Conservation (phyloP, 2,113 vertebrate species). For the Ginglymostoma cirratum region DNA sequence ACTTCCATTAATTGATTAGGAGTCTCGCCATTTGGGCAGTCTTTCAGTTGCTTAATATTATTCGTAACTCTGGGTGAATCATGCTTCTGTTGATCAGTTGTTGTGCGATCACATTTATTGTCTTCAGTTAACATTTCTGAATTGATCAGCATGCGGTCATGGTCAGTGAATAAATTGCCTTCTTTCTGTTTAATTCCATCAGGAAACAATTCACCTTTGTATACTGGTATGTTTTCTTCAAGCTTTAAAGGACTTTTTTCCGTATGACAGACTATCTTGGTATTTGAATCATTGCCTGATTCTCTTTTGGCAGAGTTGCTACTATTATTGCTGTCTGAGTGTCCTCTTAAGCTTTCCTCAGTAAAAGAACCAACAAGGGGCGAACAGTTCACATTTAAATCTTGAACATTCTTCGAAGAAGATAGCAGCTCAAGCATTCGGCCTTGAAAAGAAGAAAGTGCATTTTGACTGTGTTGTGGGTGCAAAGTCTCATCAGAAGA, state of each 20-base stretch:
- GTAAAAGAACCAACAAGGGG: conserved; percentile 3
- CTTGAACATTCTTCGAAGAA: conserved; percentile 33
- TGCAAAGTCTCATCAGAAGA: conserved; percentile 40
- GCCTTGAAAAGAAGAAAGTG: background rate
- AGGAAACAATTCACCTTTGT: background rate
- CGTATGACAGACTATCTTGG: background rate
- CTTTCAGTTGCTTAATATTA: background rate
- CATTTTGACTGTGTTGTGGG: conserved; percentile 42
- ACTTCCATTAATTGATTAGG: background rate
- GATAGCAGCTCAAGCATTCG: background rate
- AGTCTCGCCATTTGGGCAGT: background rate
- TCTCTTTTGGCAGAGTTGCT: too few relatives aligned
- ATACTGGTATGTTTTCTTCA: background rate
- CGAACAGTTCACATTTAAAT: conserved; percentile 46
- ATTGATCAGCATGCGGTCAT: background rate
- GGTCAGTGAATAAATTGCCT: background rate
- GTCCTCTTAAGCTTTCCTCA: background rate
- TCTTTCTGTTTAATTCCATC: background rate
- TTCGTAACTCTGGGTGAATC: background rate
- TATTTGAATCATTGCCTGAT: background rate
- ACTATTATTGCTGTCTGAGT: background rate
- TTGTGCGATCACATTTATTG: background rate
- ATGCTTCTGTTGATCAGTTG: background rate
- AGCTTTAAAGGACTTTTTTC: background rate
- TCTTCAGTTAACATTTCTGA: background rate